phyloP scores from a whole-genome alignment of 2,113 vertebrate genomes.

The Crotalus viridis region DNA sequence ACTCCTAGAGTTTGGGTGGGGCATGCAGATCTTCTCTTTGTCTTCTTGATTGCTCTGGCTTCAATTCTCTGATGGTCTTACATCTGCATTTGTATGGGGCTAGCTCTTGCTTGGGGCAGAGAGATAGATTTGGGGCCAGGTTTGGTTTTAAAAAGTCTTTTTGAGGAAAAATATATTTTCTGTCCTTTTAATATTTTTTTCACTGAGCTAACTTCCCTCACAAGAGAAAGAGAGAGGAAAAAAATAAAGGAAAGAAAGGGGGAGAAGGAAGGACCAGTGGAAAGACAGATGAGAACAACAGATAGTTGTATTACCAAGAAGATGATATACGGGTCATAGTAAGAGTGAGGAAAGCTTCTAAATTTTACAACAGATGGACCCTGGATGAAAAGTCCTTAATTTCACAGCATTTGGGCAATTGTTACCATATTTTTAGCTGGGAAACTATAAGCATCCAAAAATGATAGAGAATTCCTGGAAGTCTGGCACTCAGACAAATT shows the following conservation, averaged over 20 bases:
- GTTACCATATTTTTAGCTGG: background rate
- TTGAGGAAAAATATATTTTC: too few species aligned
- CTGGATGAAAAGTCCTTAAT: background rate
- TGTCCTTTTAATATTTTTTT: too few species aligned
- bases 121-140: too few species aligned
- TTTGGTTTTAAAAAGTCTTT: too few species aligned
- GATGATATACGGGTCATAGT: background rate
- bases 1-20: too few species aligned
- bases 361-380: background rate
- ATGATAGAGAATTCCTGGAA: background rate
- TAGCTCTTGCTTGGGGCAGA: too few species aligned
- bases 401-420: background rate
- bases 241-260: background rate
- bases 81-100: too few species aligned
- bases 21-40: too few species aligned
- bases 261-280: background rate
- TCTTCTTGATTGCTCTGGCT: too few species aligned
- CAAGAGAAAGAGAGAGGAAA: background rate
- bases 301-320: background rate
- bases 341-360: background rate
- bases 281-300: background rate
- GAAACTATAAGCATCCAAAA: background rate
- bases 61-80: too few species aligned
- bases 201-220: too few species aligned
- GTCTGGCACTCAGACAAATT: background rate